Evolutionary conservation across 2,888 invertebrate genomes (phyloP), one percentile per base, ranked within the genome.

Genomic region (Epistrophe grossulariae): DNA sequence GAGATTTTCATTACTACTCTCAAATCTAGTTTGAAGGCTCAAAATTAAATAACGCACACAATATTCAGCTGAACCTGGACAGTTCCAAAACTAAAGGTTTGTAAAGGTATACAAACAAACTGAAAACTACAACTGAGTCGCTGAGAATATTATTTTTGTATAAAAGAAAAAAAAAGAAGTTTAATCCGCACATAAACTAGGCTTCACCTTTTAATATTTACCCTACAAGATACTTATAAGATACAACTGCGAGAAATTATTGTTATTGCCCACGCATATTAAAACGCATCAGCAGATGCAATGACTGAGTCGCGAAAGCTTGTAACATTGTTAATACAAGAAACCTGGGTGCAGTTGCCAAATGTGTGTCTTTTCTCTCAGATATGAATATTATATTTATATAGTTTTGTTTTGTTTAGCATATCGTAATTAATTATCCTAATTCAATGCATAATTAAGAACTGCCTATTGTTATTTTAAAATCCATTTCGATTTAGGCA

Each of bases 11-110:
- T 35, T 50, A 59, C 64, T 40, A 64, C 76, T 74, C 68, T 60
- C 76, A 64, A 64, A 60, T 79, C 79, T 31, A 62, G 74, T 64
- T 64, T 62, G 35, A 74, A 62, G 52, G 62, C 68, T 70, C 6
- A 70, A 68, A 55, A 70, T 38, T 24, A 11, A 79, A 59, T 60
- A 45, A 77, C 17, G 13, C 48, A 70, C 38, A 35, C 70, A 62
- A 66, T 70, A 64, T 38, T 68, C 50, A 62, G 0, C 24, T 7
- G 19, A 50, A 31, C 31, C 45, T 64, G 45, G 50, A 5, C 31
- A 45, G 24, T n/a, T 7, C n/a, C n/a, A 28, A 64, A 11, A 24
- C 6, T 4, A n/a, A n/a, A n/a, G n/a, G n/a, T 40, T 40, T 17
- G 2, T 38, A 8, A 19, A 40, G 11, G 19, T 7, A 48, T 5